Conservation (phyloP, 2,797 vertebrate species). For the Anas flavirostris region DNA sequence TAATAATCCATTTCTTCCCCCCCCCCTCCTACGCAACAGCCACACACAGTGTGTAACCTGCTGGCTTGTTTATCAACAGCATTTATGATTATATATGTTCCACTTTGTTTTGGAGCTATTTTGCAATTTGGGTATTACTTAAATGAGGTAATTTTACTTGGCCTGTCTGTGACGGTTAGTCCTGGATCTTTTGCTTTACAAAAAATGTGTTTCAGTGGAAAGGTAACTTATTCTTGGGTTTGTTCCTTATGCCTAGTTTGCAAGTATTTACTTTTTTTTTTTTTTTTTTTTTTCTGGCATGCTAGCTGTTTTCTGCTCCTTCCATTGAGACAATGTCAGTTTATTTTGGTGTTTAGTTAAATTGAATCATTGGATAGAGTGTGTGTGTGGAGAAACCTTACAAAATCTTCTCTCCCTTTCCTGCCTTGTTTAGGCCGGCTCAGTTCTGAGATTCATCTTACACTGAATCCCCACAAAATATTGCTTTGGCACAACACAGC, state of each 20-base stretch:
- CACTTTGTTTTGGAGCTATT: constrained; percentile 1
- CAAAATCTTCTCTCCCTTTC: background rate
- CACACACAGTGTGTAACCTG: background rate
- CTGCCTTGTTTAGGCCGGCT: background rate
- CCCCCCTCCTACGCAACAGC: background rate
- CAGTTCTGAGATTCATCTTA: background rate
- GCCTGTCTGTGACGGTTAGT: background rate
- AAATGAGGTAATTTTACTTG: background rate
- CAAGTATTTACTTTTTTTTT: background rate
- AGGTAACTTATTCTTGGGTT: background rate
- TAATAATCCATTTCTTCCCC: background rate
- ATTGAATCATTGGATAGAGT: background rate
- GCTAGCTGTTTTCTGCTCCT: background rate
- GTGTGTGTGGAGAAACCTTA: background rate
- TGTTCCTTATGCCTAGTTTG: background rate
- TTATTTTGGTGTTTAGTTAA: background rate
- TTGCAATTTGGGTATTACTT: constrained; percentile 20
- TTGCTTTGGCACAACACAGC: background rate
- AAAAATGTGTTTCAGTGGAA: background rate
- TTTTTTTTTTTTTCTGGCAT: background rate
- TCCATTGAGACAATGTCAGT: background rate
- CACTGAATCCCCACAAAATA: background rate
- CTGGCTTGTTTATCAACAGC: constrained; percentile 22
- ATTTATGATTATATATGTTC: background rate
- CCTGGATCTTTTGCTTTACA: background rate